Evolutionary conservation across 2,113 vertebrate species (phyloP).

Genomic region (Pseudorectes ferrugineus): DNA sequence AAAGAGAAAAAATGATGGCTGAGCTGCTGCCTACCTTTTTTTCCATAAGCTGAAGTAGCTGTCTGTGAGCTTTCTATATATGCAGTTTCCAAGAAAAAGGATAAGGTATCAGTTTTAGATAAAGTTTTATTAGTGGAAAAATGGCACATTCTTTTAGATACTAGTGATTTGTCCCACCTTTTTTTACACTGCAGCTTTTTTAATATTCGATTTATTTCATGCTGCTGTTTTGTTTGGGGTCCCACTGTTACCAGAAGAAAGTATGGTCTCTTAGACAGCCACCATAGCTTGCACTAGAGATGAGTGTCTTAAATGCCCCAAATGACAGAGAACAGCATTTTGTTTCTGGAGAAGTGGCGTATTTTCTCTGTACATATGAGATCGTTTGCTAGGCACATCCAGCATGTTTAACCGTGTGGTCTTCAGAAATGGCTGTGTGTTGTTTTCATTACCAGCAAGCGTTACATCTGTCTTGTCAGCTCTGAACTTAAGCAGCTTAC

Average conservation of each 20-base stretch:
- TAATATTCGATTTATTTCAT: background rate
- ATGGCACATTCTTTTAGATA: background rate
- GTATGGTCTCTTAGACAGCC: background rate
- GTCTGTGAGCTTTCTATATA: background rate
- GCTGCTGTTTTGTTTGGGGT: background rate
- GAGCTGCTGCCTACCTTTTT: background rate
- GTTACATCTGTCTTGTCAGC: conserved; percentile 44
- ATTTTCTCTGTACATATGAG: background rate
- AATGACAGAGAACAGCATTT: background rate
- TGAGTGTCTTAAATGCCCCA: background rate
- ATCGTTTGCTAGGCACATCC: background rate
- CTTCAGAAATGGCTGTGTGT: background rate
- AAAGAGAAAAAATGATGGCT: background rate
- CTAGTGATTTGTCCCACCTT: background rate
- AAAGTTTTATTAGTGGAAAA: background rate
- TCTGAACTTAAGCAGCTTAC: conserved; percentile 51
- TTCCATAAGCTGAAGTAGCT: background rate
- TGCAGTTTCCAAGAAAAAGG: background rate
- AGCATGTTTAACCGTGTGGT: background rate
- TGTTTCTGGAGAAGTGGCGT: background rate
- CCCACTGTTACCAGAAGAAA: background rate
- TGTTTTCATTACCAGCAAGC: conserved; percentile 21
- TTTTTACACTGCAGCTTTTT: background rate
- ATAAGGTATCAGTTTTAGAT: background rate
- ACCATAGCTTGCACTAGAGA: background rate